These are phyloP conservation scores for Psittacula cyanocephala DNA, from an alignment of 2,113 vertebrate species.

Conservation along the genomic window DNA sequence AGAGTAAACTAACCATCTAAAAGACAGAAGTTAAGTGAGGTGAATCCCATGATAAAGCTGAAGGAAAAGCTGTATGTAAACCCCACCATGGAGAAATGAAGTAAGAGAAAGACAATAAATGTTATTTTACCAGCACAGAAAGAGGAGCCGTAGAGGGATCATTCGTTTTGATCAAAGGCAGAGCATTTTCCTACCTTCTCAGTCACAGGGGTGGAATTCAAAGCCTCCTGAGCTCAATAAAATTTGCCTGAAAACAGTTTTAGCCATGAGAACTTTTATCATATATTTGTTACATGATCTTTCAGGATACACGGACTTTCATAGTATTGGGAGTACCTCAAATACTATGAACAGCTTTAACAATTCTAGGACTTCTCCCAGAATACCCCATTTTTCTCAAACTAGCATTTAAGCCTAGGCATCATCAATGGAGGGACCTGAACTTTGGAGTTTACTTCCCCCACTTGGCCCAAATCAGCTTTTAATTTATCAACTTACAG, in stretches of 20 bases:
- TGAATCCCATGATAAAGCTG: neutral
- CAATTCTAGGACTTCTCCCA: neutral
- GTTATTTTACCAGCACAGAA: neutral
- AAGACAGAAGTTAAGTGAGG: neutral
- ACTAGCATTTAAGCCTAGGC: neutral
- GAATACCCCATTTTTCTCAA: neutral
- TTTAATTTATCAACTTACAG: neutral
- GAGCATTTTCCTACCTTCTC: neutral
- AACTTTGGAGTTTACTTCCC: neutral
- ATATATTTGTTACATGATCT: neutral
- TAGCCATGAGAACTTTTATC: neutral
- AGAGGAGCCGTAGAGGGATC: neutral
- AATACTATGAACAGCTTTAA: neutral
- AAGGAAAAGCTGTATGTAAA: neutral
- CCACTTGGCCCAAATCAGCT: neutral
- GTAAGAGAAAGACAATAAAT: neutral
- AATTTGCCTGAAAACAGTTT: neutral
- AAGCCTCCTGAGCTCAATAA: neutral
- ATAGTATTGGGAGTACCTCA: neutral
- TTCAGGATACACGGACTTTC: neutral
- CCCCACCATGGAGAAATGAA: neutral
- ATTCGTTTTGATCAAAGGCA: neutral
- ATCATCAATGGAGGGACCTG: neutral
- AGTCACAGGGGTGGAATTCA: rapidly evolving
- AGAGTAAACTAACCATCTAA: neutral